phyloP scores from a whole-genome alignment of 2,113 vertebrate genomes.

The Nansenia antarctica region DNA sequence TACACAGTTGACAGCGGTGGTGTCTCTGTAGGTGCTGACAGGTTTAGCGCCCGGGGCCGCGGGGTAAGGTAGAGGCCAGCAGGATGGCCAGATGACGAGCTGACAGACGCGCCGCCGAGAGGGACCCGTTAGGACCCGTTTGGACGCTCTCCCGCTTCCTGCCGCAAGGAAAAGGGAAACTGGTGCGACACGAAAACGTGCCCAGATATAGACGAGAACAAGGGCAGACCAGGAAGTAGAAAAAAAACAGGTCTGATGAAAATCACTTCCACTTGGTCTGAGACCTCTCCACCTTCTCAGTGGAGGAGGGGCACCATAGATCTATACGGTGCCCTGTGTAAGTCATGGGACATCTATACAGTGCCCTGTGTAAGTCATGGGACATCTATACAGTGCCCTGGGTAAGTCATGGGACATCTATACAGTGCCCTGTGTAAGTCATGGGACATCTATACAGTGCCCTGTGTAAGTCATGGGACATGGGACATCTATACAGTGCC shows the following conservation, averaged over 20 bases:
- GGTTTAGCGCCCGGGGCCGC: constrained; percentile 61
- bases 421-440: too few species aligned
- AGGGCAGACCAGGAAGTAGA: constrained; percentile 60
- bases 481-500: too few species aligned
- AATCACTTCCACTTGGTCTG: constrained; percentile 56
- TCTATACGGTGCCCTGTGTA: too few species aligned
- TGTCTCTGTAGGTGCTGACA: constrained; percentile 62
- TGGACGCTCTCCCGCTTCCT: constrained; percentile 56
- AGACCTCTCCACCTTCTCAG: constrained; percentile 37
- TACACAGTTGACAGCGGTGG: constrained; percentile 51
- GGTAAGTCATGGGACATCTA: too few species aligned
- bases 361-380: too few species aligned
- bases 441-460: too few species aligned
- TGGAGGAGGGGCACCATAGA: too few species aligned
- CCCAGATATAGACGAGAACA: constrained; percentile 35
- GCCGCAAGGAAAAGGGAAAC: constrained; percentile 57
- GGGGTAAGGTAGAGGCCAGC: constrained; percentile 65
- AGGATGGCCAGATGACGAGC: constrained; percentile 65
- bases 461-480: too few species aligned
- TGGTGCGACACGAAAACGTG: constrained; percentile 7
- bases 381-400: too few species aligned
- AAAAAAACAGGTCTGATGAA: constrained; percentile 61
- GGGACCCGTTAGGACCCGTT: constrained; percentile 11
- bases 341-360: too few species aligned
- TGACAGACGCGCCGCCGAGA: constrained; percentile 55